phyloP scores from a whole-genome alignment of 1,140 invertebrate genomes.

The Zaprionus nigranus region DNA sequence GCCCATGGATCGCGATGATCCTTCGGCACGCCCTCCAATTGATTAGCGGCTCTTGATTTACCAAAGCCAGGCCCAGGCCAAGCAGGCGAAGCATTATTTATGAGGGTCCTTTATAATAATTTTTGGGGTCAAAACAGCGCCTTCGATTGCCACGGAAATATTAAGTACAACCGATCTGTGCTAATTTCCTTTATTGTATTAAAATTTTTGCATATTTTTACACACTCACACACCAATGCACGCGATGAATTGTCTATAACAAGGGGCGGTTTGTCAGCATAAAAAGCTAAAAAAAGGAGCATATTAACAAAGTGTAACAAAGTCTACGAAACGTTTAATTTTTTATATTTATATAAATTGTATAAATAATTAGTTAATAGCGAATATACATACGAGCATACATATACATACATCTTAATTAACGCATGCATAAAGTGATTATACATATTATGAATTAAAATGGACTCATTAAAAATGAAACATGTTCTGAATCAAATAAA shows the following conservation, averaged over 20 bases:
- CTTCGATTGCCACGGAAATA: constrained; percentile 42
- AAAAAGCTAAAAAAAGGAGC: constrained; percentile 17
- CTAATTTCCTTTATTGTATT: constrained; percentile 69
- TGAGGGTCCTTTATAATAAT: constrained; percentile 13
- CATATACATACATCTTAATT: constrained; percentile 55
- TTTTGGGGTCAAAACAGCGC: neutral
- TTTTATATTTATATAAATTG: constrained; percentile 81
- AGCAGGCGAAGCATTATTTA: constrained; percentile 30
- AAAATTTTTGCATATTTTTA: constrained; percentile 71
- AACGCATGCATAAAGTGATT: constrained; percentile 82
- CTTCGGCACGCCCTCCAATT: constrained; percentile 74
- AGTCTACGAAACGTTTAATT: constrained; percentile 64
- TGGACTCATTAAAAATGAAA: constrained; percentile 74
- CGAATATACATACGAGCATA: constrained; percentile 49
- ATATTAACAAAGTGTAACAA: constrained; percentile 72
- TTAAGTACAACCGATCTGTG: constrained; percentile 15
- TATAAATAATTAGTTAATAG: constrained; percentile 76
- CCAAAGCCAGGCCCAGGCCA: constrained; percentile 39
- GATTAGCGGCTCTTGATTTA: constrained; percentile 68
- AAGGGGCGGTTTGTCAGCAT: constrained; percentile 26
- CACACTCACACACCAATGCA: constrained; percentile 24
- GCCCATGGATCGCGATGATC: constrained; percentile 89
- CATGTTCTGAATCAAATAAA: constrained; percentile 14
- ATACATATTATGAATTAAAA: constrained; percentile 75
- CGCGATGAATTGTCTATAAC: constrained; percentile 4